Percentiles rank a stretch among this genome's conserved stretches.
Conservation (phyloP, 2,113 vertebrate species). For the Actenoides lindsayi region DNA sequence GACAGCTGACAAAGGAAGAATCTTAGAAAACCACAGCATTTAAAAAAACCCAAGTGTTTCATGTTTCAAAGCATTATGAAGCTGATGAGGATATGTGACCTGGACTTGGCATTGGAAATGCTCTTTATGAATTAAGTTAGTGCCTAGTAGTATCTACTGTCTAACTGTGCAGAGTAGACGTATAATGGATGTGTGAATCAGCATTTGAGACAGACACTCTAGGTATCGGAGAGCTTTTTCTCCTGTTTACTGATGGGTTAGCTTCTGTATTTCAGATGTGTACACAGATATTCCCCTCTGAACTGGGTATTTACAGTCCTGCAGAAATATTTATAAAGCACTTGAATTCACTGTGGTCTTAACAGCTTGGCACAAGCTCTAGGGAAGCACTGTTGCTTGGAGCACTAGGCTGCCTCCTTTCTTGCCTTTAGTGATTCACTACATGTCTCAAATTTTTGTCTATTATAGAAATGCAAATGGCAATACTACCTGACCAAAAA, state of each 20-base stretch:
- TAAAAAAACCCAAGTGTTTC: neutral
- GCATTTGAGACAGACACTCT: neutral
- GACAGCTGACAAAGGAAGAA: neutral
- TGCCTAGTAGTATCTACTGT: neutral
- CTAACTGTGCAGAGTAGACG: neutral
- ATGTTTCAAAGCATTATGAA: neutral
- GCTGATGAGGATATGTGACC: neutral
- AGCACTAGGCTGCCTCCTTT: neutral
- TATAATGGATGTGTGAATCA: too few species aligned
- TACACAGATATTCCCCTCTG: conserved; percentile 10
- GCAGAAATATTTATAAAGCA: conserved; percentile 25
- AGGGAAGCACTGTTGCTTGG: neutral
- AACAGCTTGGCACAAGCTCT: neutral
- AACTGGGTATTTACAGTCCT: neutral
- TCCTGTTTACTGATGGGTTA: neutral
- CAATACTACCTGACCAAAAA: neutral
- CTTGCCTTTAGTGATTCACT: neutral
- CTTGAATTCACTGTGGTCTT: neutral
- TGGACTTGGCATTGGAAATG: neutral
- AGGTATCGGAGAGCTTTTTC: neutral
- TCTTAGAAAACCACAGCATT: neutral
- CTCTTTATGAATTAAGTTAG: neutral
- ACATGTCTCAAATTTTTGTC: neutral
- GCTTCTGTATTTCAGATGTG: neutral
- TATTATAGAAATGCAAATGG: neutral